Evolutionary conservation across 2,113 vertebrate genomes (phyloP).

Genomic region (Mesembrinibis cayennensis): DNA sequence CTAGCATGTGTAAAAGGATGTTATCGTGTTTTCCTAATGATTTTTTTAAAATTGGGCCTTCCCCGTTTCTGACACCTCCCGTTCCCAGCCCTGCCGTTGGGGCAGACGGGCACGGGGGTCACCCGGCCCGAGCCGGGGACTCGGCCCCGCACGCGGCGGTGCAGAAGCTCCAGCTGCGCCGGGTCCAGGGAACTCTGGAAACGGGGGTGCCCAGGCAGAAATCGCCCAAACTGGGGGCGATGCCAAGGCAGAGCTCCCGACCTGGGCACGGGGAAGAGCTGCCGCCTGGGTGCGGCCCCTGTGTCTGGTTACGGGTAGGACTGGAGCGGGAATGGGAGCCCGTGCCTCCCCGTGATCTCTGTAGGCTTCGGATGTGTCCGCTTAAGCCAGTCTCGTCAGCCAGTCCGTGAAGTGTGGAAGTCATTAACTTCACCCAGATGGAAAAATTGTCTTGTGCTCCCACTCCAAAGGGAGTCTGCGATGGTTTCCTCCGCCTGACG

Average conservation of each 20-base stretch:
- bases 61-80: background rate
- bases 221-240: fast-evolving
- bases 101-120: background rate
- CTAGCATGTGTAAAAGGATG: background rate
- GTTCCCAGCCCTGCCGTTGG: background rate
- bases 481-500: fast-evolving
- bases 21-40: too few species aligned
- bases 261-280: background rate
- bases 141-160: fast-evolving
- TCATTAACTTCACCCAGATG: background rate
- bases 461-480: background rate
- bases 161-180: background rate
- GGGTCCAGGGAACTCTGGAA: fast-evolving
- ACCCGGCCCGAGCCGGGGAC: fast-evolving
- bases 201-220: fast-evolving
- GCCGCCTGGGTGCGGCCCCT: background rate
- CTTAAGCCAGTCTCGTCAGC: background rate
- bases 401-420: background rate
- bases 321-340: background rate
- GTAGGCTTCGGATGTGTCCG: background rate
- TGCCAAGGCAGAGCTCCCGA: background rate
- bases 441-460: background rate
- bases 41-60: background rate
- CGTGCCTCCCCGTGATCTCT: fast-evolving
- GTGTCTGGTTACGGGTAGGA: background rate